Percentiles rank a stretch among this genome's conserved stretches.
phyloP scores from a whole-genome alignment of 2,888 invertebrate species.

The Drosophila siamana region DNA sequence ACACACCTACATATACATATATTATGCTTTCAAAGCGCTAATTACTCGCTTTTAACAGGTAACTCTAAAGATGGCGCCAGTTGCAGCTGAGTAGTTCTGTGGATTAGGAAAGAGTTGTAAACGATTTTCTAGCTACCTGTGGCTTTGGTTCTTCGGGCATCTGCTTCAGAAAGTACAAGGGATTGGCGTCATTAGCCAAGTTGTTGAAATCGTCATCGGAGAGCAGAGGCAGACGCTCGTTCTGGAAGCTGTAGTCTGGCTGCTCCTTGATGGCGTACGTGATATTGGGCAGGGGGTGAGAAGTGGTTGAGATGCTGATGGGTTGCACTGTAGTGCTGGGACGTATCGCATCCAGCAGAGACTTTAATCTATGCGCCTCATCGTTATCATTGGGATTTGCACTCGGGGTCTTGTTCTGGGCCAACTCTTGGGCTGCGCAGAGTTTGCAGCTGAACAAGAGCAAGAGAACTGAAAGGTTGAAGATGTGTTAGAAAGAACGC shows the following conservation, averaged over 20 bases:
- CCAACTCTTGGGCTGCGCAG: conserved; percentile 12
- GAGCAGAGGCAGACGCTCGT: conserved; percentile 64
- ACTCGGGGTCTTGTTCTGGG: conserved; percentile 5
- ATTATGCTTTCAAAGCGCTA: no score
- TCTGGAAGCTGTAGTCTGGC: conserved; percentile 54
- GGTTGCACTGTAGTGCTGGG: conserved; percentile 18
- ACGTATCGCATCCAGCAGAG: conserved; percentile 6
- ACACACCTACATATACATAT: no score
- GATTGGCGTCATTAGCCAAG: conserved; percentile 70
- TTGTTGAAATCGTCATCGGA: conserved; percentile 67
- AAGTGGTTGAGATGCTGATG: conserved; percentile 5
- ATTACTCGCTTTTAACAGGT: no score
- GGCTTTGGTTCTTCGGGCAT: conserved; percentile 5
- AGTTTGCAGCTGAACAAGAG: conserved; percentile 31
- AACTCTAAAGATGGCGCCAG: no score
- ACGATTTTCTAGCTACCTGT: conserved; percentile 36
- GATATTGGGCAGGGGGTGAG: neutral
- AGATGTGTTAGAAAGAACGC: neutral
- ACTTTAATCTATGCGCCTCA: conserved; percentile 22
- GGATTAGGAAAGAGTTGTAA: neutral
- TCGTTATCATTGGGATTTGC: neutral
- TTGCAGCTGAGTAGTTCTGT: neutral
- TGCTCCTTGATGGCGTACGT: conserved; percentile 33
- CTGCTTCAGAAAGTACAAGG: conserved; percentile 69
- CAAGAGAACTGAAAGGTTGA: conserved; percentile 37